Evolutionary conservation across 2,797 vertebrate genomes (phyloP), one percentile per base, ranked within the genome.

Genomic region (Salarias fasciatus): DNA sequence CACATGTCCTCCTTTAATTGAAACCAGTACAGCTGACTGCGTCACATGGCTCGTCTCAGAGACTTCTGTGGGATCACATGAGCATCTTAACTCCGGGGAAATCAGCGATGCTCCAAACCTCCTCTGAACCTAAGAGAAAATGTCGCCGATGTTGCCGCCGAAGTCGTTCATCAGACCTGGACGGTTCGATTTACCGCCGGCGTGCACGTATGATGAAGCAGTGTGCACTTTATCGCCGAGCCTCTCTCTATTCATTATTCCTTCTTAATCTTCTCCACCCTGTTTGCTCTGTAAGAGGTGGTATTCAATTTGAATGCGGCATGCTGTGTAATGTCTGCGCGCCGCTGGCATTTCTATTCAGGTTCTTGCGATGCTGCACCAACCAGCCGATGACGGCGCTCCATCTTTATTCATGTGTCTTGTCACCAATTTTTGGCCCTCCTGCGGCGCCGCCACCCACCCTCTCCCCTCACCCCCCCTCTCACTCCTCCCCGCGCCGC

Each of bases 321-420:
- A 60, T 54, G 28, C 53, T 56, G 57, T 51, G 61, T 75, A 64
- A 68, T 82, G 64, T 74, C 50, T 69, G 12, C 62, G 50, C 46
- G 30, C 50, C 2, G 53, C 54, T 70, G 41, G 37, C 43, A 3
- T 62, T 65, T 68, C 51, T 52, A 55, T 62, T 62, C 4, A 4
- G 18, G 11, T 41, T 52, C 35, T 42, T 49, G 58, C 54, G 43
- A 11, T 3, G 30, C 49, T 5, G 2, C 48, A 63, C 11, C 42
- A 52, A 52, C 11, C 51, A 15, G 44, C 2, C 0, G 9, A 63
- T 51, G 24, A 63, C 5, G 7, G 33, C 13, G 15, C 47, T 61
- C 40, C 42, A 55, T 79, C 56, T 76, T 62, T 76, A 82, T 80
- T 81, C 38, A 73, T 82, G 62, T 50, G n/a, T 36, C 7, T 62